Percentiles rank a stretch among this genome's conserved stretches.
Conservation (phyloP, 2,113 vertebrate species). For the Microtus richardsoni region DNA sequence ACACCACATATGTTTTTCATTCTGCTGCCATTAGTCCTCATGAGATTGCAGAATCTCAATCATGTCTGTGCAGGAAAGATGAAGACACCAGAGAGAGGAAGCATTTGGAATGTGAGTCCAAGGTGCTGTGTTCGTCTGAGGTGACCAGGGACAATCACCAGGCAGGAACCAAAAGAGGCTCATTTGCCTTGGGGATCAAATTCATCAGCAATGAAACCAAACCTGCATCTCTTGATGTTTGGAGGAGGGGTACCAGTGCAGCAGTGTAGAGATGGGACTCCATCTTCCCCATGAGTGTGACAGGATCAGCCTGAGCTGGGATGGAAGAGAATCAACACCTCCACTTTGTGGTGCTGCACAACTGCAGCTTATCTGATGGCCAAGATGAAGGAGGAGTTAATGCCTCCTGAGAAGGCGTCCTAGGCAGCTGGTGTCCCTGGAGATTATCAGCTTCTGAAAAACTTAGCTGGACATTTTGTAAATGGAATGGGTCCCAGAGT, state of each 20-base stretch:
- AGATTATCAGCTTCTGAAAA: not conserved
- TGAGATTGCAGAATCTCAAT: not conserved
- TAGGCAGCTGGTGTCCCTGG: rapidly evolving
- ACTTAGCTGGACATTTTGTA: not conserved
- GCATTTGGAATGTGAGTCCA: not conserved
- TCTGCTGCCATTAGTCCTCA: slow-evolving; percentile 58
- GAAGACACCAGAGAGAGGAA: not conserved
- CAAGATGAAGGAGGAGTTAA: not conserved
- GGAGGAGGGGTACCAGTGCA: slow-evolving; percentile 19
- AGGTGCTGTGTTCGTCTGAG: slow-evolving; percentile 2
- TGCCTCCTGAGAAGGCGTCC: not conserved
- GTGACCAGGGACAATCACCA: slow-evolving; percentile 29
- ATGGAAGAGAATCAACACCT: not conserved
- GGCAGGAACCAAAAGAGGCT: not conserved
- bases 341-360: not conserved
- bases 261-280: not conserved
- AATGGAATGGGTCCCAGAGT: not conserved
- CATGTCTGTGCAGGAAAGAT: slow-evolving; percentile 32
- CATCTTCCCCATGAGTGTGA: not conserved
- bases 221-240: slow-evolving; percentile 67
- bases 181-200: slow-evolving; percentile 69
- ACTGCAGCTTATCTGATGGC: not conserved
- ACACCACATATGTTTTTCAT: slow-evolving; percentile 71
- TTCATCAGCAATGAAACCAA: slow-evolving; percentile 71
- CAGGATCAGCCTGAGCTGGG: not conserved